A percentile compares a stretch with the other conserved stretches of the same genome.
phyloP scores from a whole-genome alignment of 2,797 vertebrate genomes.

The Premnoplex brunnescens region DNA sequence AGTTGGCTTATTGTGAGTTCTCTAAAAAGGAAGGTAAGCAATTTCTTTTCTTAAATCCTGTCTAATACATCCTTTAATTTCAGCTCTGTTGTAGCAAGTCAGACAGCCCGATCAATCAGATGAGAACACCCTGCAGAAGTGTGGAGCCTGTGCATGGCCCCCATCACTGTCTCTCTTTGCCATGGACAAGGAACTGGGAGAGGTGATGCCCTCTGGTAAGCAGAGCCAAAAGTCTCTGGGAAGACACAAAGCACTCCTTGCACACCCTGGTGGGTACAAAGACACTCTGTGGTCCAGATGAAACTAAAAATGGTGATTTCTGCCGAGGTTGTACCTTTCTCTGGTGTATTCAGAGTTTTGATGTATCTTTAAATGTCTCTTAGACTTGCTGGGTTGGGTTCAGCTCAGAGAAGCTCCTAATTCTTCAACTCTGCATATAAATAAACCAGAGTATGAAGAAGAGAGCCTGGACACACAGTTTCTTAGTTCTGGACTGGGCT shows the following conservation, averaged over 20 bases:
- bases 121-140: neutral
- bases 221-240: neutral
- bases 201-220: neutral
- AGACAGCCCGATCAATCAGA: rapidly evolving
- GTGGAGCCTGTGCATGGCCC: neutral
- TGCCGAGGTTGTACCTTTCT: neutral
- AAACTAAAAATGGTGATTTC: neutral
- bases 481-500: neutral
- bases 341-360: neutral
- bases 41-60: neutral
- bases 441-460: neutral
- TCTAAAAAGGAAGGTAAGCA: neutral
- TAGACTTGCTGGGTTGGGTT: neutral
- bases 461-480: rapidly evolving
- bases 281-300: rapidly evolving
- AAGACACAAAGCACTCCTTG: neutral
- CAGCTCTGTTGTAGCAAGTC: neutral
- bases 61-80: neutral
- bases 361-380: neutral
- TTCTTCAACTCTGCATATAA: neutral
- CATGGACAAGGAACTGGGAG: neutral
- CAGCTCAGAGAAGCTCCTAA: neutral
- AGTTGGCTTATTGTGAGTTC: neutral
- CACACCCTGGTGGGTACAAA: rapidly evolving
- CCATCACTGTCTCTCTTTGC: rapidly evolving